phyloP scores from a whole-genome alignment of 2,888 invertebrate species.

The Boloria selene region DNA sequence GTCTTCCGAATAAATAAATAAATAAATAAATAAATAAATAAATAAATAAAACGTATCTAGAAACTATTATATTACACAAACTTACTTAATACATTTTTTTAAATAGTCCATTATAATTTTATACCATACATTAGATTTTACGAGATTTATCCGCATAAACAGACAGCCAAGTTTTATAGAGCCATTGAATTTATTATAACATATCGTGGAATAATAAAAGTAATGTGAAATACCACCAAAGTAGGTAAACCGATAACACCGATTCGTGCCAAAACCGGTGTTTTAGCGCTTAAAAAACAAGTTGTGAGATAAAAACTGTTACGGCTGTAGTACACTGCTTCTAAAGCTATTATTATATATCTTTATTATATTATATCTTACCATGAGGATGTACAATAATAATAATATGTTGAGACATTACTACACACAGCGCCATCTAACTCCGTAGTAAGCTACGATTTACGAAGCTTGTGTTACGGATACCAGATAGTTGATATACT shows the following conservation, averaged over 20 bases:
- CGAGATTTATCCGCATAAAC: not conserved
- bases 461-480: too few relatives aligned
- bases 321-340: not conserved
- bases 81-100: too few relatives aligned
- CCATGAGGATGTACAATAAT: not conserved
- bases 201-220: slow-evolving; percentile 8
- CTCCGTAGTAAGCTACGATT: too few relatives aligned
- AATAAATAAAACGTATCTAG: too few relatives aligned
- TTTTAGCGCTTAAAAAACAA: slow-evolving; percentile 24
- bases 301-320: slow-evolving; percentile 7
- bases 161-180: slow-evolving; percentile 4
- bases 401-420: too few relatives aligned
- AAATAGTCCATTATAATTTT: not conserved
- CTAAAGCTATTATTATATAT: not conserved
- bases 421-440: too few relatives aligned
- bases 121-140: not conserved
- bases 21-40: too few relatives aligned
- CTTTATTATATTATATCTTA: not conserved
- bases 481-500: too few relatives aligned
- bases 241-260: slow-evolving; percentile 15
- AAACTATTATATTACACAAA: too few relatives aligned
- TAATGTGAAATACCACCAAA: slow-evolving; percentile 8
- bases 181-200: slow-evolving; percentile 8
- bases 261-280: not conserved
- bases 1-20: too few relatives aligned